Base-by-base conservation (phyloP, 2,797 vertebrate species). In the Coluber constrictor region DNA sequence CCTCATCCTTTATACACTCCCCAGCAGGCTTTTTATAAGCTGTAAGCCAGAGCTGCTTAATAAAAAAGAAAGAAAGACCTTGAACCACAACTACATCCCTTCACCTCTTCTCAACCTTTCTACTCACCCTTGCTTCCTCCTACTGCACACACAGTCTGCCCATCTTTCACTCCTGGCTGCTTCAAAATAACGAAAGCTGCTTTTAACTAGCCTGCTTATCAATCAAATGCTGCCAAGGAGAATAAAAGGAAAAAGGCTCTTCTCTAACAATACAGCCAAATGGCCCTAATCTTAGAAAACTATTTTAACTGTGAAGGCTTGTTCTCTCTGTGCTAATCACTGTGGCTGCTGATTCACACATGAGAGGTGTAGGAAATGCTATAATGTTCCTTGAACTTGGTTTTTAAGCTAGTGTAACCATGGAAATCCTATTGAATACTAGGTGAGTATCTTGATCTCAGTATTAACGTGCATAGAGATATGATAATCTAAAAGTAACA, bases 1-100 rank as follows among this genome's bases (percentile, higher is more conserved):
- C 96, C 96, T 97, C 97, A 97, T 98, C 97, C 98, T 98, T 97
- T 97, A 97, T 98, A 98, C 98, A 95, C 96, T 97, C 96, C 96
- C 96, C 97, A 97, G 97, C 96, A 97, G 96, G 97, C 79, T 1
- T 94, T 93, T 87, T 16, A 61, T 90, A 83, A 96, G 90, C 92
- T 94, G 25, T 60, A 94, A 91, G 94, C 91, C 93, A 95, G 92
- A 74, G 54, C 90, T 91, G 87, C 94, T 90, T 95, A 95, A 96
- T 92, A 94, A 63, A 61, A 70, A 95, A 95, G 32, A 95, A 94
- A 95, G 90, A 95, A 92, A 96, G 95, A 96, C 94, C 94, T 96
- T 97, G 96, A 97, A 97, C 94, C 92, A 57, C 5, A 93, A 95
- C 87, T 59, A 29, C 66, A 87, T 93, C 83, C 93, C 79, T 94